A percentile compares a stretch with the other conserved stretches of the same genome.
Conservation (phyloP, 1,140 invertebrate genomes). For the Prorops nasuta region DNA sequence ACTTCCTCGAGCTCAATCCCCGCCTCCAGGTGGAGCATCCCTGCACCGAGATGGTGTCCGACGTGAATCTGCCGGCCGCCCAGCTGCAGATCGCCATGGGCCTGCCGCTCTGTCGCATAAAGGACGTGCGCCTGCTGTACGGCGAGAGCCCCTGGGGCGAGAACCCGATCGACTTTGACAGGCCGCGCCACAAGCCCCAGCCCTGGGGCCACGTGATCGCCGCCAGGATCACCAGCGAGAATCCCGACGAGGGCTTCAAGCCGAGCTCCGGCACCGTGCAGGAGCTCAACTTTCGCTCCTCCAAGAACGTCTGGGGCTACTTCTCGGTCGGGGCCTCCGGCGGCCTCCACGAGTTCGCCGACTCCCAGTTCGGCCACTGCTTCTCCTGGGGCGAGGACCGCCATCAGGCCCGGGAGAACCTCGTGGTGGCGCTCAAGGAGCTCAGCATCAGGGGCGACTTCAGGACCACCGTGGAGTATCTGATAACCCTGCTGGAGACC, state of each 20-base stretch:
- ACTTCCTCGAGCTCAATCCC: slow-evolving; percentile 97
- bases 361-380: slow-evolving; percentile 99
- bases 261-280: slow-evolving; percentile 97
- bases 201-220: slow-evolving; percentile 98
- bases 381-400: slow-evolving; percentile 99
- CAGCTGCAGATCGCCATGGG: slow-evolving; percentile 99
- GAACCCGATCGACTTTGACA: slow-evolving; percentile 85
- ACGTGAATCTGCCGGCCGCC: slow-evolving; percentile 96
- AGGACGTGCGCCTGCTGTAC: slow-evolving; percentile 93
- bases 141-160: slow-evolving; percentile 89
- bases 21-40: slow-evolving; percentile 99
- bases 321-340: slow-evolving; percentile 98
- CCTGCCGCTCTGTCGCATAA: slow-evolving; percentile 91
- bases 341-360: slow-evolving; percentile 98
- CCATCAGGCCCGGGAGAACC: slow-evolving; percentile 91
- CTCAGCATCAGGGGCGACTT: slow-evolving; percentile 97
- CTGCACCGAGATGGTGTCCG: slow-evolving; percentile 99
- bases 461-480: slow-evolving; percentile 96
- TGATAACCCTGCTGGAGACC: slow-evolving; percentile 95
- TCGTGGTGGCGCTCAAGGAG: slow-evolving; percentile 97
- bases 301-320: slow-evolving; percentile 99
- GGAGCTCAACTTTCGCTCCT: slow-evolving; percentile 97
- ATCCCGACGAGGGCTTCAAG: slow-evolving; percentile 99
- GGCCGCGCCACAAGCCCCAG: slow-evolving; percentile 78
- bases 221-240: slow-evolving; percentile 97